Conservation (phyloP, 2,888 invertebrate species). For the Eristalis intricaria region DNA sequence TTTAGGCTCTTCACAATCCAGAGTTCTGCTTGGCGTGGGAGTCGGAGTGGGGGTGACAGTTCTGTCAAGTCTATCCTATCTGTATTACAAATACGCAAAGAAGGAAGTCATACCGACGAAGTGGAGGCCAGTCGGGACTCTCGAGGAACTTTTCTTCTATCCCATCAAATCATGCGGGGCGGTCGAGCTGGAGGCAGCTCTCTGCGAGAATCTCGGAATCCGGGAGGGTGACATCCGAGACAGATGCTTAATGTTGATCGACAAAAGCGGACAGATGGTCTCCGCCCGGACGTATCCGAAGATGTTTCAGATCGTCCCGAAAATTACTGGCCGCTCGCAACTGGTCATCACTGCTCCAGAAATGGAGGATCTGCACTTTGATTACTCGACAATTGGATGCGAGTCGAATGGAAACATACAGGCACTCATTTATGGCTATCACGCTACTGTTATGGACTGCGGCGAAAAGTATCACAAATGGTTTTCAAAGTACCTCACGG, state of each 20-base stretch:
- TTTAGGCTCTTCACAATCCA: constrained; percentile 21
- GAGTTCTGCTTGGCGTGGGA: constrained; percentile 68
- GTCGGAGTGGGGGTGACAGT: constrained; percentile 74
- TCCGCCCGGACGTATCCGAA: constrained; percentile 78
- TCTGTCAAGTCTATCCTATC: constrained; percentile 75
- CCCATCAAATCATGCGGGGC: constrained; percentile 79
- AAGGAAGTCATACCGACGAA: constrained; percentile 77
- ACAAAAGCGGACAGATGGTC: constrained; percentile 76
- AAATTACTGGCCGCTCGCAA: constrained; percentile 79
- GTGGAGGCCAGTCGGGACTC: constrained; percentile 77
- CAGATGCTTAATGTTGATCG: constrained; percentile 78
- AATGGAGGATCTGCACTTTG: constrained; percentile 82
- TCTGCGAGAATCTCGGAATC: constrained; percentile 77
- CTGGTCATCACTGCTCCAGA: constrained; percentile 83
- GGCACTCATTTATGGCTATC: constrained; percentile 84
- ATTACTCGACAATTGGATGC: constrained; percentile 79
- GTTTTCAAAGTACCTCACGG: constrained; percentile 83
- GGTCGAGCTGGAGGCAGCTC: constrained; percentile 71
- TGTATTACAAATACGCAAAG: constrained; percentile 74
- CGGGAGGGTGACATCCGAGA: constrained; percentile 75
- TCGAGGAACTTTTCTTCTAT: constrained; percentile 76
- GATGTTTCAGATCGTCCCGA: constrained; percentile 76
- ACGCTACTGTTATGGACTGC: constrained; percentile 86
- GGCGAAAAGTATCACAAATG: constrained; percentile 88
- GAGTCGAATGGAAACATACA: constrained; percentile 76